Evolutionary conservation across 2,888 invertebrate genomes (phyloP).

Genomic region (Drosophila nr. perissopoda): DNA sequence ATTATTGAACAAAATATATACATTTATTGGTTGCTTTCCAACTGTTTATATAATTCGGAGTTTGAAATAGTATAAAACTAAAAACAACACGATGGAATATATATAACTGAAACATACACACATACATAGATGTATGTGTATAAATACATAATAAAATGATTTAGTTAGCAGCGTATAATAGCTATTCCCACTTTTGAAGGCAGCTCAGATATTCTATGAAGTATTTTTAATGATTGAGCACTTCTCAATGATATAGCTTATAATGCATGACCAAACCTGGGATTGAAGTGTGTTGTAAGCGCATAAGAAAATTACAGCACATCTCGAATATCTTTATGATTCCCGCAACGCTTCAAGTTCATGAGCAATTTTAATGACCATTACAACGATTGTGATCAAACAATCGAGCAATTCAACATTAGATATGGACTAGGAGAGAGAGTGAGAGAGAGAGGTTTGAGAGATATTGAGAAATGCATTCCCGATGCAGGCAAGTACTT

Average conservation of each 20-base stretch:
- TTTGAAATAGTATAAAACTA: neutral
- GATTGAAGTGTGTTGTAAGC: conserved; percentile 21
- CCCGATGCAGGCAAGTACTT: conserved; percentile 65
- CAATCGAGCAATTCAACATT: conserved; percentile 14
- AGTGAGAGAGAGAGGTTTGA: neutral
- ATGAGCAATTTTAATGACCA: conserved; percentile 64
- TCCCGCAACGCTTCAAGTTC: conserved; percentile 61
- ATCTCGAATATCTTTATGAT: conserved; percentile 42
- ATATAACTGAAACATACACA: neutral
- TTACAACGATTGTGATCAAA: conserved; percentile 46
- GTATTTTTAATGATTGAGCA: neutral
- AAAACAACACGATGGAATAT: neutral
- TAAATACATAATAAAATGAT: neutral
- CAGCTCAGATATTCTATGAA: neutral
- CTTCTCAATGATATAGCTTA: conserved; percentile 1
- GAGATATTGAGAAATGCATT: conserved; percentile 45
- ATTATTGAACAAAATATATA: neutral
- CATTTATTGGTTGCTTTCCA: neutral
- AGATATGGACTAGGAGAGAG: neutral
- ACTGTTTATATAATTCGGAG: neutral
- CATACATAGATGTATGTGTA: neutral
- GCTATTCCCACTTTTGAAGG: neutral
- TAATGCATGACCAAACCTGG: conserved; percentile 11
- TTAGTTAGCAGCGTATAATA: neutral
- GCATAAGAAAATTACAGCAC: conserved; percentile 25